Percentiles rank a stretch among this genome's conserved stretches.
Conservation (phyloP, 1,140 invertebrate species). For the Caenorhabditis brenneri region DNA sequence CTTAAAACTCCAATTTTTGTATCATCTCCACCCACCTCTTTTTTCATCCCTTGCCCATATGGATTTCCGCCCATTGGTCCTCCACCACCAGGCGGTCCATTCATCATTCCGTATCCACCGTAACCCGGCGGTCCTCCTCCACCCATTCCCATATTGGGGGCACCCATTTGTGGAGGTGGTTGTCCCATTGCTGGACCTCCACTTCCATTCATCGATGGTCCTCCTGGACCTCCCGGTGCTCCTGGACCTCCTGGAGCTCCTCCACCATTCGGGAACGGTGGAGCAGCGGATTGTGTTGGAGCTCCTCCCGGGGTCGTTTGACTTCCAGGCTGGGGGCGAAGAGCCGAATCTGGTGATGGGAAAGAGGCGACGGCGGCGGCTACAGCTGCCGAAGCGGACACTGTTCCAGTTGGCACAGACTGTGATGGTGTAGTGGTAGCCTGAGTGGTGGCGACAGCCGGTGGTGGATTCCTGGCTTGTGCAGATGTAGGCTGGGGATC, state of each 20-base stretch:
- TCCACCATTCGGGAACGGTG: constrained; percentile 32
- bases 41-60: not conserved
- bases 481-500: constrained; percentile 70
- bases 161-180: constrained; percentile 62
- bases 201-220: constrained; percentile 24
- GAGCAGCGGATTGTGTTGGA: not conserved
- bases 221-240: not conserved
- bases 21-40: not conserved
- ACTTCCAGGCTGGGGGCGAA: not conserved
- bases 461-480: constrained; percentile 29
- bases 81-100: constrained; percentile 25
- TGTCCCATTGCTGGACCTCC: constrained; percentile 58
- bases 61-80: constrained; percentile 26
- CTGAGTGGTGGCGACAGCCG: not conserved
- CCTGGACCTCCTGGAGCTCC: not conserved
- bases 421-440: constrained; percentile 45
- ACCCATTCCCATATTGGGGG: constrained; percentile 32
- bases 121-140: not conserved
- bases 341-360: not conserved
- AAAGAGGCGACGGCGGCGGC: not conserved
- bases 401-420: not conserved
- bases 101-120: constrained; percentile 16
- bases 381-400: not conserved
- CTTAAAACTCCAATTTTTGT: no score
- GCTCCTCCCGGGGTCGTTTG: not conserved